These are phyloP conservation scores for Helicoverpa assulta DNA, from an alignment of 2,888 invertebrate genomes.

Conservation along the genomic window DNA sequence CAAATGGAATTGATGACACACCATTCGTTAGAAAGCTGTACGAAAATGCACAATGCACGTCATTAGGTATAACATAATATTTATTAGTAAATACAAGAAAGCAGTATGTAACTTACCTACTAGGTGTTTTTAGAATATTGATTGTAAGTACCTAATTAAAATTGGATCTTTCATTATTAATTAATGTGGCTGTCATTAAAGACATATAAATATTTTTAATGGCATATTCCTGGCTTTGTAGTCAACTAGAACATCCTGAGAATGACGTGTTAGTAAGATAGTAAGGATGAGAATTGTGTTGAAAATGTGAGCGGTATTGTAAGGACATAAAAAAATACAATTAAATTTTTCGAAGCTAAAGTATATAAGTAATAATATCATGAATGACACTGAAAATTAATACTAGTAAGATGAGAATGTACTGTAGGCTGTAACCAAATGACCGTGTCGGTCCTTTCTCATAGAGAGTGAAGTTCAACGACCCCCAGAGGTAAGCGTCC, in stretches of 20 bases:
- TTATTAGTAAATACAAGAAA: neutral
- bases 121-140: too few relatives aligned
- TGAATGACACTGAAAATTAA: conserved; percentile 29
- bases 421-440: conserved; percentile 40
- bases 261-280: too few relatives aligned
- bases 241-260: too few relatives aligned
- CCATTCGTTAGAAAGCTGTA: conserved; percentile 69
- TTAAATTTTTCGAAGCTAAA: neutral
- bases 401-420: conserved; percentile 15
- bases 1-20: conserved; percentile 72
- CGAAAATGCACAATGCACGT: conserved; percentile 44
- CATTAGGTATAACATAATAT: neutral
- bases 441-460: conserved; percentile 60
- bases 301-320: too few relatives aligned
- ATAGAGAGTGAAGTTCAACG: conserved; percentile 59
- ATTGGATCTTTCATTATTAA: too few relatives aligned
- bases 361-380: conserved; percentile 22
- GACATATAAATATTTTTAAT: too few relatives aligned
- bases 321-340: too few relatives aligned
- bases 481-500: conserved; percentile 64
- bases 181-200: too few relatives aligned
- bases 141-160: too few relatives aligned
- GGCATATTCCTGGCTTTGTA: too few relatives aligned
- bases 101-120: neutral
- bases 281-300: too few relatives aligned